Evolutionary conservation across 2,113 vertebrate genomes (phyloP).

Genomic region (Galemys pyrenaicus): DNA sequence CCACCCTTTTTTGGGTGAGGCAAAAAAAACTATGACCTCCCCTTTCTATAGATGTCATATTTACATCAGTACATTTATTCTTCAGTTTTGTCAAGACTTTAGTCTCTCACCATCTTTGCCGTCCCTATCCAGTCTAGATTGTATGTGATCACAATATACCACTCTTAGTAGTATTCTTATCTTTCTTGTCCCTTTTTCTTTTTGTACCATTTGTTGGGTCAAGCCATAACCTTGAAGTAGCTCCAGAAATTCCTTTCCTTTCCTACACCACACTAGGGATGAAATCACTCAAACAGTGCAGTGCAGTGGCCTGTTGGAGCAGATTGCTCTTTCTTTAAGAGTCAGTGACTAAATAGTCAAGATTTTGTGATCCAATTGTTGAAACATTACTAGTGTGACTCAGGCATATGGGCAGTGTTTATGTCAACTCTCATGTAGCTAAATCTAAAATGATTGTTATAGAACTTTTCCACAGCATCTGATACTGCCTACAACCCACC

Average conservation of each 20-base stretch:
- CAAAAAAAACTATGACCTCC: too few species aligned
- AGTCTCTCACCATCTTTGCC: not conserved
- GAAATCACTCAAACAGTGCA: not conserved
- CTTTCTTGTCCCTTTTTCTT: not conserved
- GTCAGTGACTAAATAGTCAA: not conserved
- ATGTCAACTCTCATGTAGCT: not conserved
- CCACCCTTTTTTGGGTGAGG: too few species aligned
- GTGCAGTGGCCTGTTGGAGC: not conserved
- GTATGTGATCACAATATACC: not conserved
- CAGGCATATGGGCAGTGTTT: not conserved
- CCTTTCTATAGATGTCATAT: too few species aligned
- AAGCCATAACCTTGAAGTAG: not conserved
- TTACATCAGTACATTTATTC: not conserved
- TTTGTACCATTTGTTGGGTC: not conserved
- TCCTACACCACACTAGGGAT: not conserved
- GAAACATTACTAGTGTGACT: not conserved
- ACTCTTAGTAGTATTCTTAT: not conserved
- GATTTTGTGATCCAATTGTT: not conserved
- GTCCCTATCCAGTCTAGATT: not conserved
- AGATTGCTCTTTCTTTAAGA: not conserved
- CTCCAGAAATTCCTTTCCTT: not conserved
- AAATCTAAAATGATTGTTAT: not conserved
- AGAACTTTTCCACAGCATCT: not conserved
- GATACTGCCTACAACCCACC: not conserved
- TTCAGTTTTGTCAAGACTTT: not conserved